Evolutionary conservation across 2,113 vertebrate species (phyloP), one percentile per base, ranked within the genome.

Genomic region (Hypomesus transpacificus): DNA sequence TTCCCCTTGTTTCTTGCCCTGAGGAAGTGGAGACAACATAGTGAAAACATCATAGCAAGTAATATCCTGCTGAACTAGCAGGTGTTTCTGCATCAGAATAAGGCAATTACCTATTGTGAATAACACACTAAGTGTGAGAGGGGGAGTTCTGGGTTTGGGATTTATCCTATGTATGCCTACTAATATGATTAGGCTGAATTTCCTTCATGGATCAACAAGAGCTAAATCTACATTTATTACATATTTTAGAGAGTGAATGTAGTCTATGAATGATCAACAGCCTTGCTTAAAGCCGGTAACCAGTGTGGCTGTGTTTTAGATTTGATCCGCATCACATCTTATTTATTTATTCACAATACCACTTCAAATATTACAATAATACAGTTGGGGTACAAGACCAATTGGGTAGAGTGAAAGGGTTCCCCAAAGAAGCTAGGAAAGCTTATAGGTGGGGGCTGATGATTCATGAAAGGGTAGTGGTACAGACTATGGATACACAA

Each of bases 81-180:
- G 26, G 34, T 76, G 78, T 75, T 70, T 62, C 16, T 70, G 60
- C 76, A 82, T 77, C 66, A 53, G 75, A 84, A 75, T 51, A 80
- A 84, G 71, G 69, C 72, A 80, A 69, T 76, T 75, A 71, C 74
- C 76, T 76, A 61, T 82, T 77, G 63, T 24, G 80, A 81, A 82
- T 69, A 24, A 51, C 58, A 50, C 14, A 28, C 18, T 61, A 39
- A 61, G 24, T 69, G 72, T 11, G 63, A 11, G 46, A 69, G 63
- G 31, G 54, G 61, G 59, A 31, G 68, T 7, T 75, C 31, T 53
- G 62, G 71, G 53, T 60, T 53, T 24, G n/a, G 16, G 69, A 80
- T 2, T 28, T 78, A 70, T 81, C 26, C 65, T 58, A 78, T 75
- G 60, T 57, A 31, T 51, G 20, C 4, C 21, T 74, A 20, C 52